Conservation (phyloP, 2,797 vertebrate genomes). For the Premnoplex brunnescens region DNA sequence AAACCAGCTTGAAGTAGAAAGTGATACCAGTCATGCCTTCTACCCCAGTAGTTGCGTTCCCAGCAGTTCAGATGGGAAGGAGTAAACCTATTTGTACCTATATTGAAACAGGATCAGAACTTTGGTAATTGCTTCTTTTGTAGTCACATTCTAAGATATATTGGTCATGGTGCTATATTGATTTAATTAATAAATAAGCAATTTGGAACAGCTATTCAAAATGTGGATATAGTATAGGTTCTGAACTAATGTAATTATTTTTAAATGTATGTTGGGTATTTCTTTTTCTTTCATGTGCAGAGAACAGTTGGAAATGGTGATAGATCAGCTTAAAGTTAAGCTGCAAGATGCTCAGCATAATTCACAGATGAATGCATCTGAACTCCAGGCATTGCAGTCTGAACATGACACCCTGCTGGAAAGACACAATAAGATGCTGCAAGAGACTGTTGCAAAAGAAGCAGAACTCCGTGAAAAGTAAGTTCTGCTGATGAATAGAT, state of each 20-base stretch:
- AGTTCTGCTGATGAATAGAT: not conserved
- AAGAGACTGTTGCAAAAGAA: constrained; percentile 91
- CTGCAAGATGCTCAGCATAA: constrained; percentile 88
- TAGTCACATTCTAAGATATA: not conserved
- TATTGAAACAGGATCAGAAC: not conserved
- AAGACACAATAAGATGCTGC: constrained; percentile 95
- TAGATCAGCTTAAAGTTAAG: constrained; percentile 87
- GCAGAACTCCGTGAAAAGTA: constrained; percentile 95
- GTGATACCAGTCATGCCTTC: not conserved
- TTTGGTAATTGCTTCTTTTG: not conserved
- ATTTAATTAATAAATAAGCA: not conserved
- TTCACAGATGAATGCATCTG: constrained; percentile 80
- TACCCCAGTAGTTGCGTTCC: not conserved
- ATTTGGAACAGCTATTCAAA: not conserved
- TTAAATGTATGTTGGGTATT: not conserved
- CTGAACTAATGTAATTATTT: not conserved
- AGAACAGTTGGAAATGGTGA: constrained; percentile 84
- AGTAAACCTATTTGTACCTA: not conserved
- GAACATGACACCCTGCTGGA: constrained; percentile 93
- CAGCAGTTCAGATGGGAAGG: not conserved
- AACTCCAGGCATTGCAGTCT: constrained; percentile 88
- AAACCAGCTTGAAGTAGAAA: not conserved
- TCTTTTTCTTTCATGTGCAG: constrained; percentile 64
- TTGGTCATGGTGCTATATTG: not conserved
- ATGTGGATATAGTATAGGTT: not conserved